Evolutionary conservation across 2,888 invertebrate species (phyloP), one percentile per base, ranked within the genome.

Genomic region (Caenorhabditis sulstoni): DNA sequence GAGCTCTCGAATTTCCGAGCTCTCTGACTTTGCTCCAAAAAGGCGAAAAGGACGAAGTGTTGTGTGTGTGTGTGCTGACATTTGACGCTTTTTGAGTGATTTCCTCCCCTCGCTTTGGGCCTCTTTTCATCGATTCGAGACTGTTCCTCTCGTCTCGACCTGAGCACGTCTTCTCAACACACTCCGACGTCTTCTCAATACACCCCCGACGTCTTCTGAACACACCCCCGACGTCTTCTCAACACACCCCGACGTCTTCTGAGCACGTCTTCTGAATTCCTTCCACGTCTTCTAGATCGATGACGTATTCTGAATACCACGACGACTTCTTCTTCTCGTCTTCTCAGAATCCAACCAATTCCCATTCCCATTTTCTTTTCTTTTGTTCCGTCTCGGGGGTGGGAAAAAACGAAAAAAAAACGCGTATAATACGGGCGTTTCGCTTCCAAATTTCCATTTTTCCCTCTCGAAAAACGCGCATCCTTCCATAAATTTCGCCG

Each of bases 371-470:
- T 3, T 29, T 29, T 29, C 29, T 7, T 7, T 3, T 29, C 29
- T 29, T 29, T 53, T 41, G 49, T 41, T 62, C 37, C 49, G 47
- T 41, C 35, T 16, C 50, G 57, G 49, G 16, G 59, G 68, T 41
- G 68, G 52, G 14, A 23, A 57, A 57, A 23, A 67, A 47, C 57
- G 57, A 29, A 41, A 29, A 41, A 61, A 59, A 22, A 44, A 1
- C 29, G 29, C 12, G 14, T 47, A 55, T 29, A 5, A 29, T 29
- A 29, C 29, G 29, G 29, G 29, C 29, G 3, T 29, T 29, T 29
- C 29, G 29, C 7, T 7, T 3, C 29, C 29, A 29, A 29, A 52
- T 61, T 68, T 61, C 59, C 68, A 68, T 58, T 49, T 58, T 66
- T 44, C 29, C 4, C 7, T 7, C 4, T 29, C 29, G 29, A 29